Percentiles rank a stretch among this genome's conserved stretches.
Evolutionary conservation across 37 sponge, comb jelly and placozoan genomes (phyloP).

Genomic region (Cliona cf. orientalis): DNA sequence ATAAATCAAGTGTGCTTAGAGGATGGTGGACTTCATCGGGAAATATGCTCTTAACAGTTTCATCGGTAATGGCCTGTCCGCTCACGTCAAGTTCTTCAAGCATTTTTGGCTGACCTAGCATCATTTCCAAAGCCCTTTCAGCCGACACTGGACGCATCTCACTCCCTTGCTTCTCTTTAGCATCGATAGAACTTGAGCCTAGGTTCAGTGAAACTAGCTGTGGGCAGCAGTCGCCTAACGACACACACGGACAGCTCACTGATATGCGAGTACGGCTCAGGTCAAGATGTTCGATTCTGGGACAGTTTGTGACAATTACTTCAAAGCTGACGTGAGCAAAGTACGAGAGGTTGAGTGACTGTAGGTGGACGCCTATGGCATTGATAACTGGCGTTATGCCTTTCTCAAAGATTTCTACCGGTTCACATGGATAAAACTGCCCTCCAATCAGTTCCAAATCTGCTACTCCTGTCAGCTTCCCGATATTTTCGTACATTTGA

Average conservation of each 20-base stretch:
- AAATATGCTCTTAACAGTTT: slow-evolving; percentile 2
- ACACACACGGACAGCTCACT: slow-evolving; percentile 4
- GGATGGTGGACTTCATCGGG: slow-evolving; percentile 4
- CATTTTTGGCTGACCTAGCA: slow-evolving; percentile 28
- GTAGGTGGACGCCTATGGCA: slow-evolving; percentile 15
- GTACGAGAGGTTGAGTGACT: slow-evolving; percentile 20
- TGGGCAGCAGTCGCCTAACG: slow-evolving; percentile 17
- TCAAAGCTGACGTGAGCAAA: slow-evolving; percentile 33
- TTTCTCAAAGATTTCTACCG: slow-evolving; percentile 18
- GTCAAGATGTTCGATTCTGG: slow-evolving; percentile 15
- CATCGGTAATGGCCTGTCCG: slow-evolving; percentile 5
- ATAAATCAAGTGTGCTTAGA: slow-evolving; percentile 3
- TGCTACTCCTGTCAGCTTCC: slow-evolving; percentile 13
- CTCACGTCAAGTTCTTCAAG: slow-evolving; percentile 18
- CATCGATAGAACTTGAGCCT: slow-evolving; percentile 10
- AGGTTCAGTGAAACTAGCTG: slow-evolving; percentile 10
- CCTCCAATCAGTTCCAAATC: slow-evolving; percentile 35
- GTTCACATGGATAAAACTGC: slow-evolving; percentile 23
- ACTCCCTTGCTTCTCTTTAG: background rate
- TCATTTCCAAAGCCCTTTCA: background rate
- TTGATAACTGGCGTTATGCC: slow-evolving; percentile 11
- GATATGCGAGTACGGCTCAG: slow-evolving; percentile 1
- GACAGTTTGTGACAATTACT: slow-evolving; percentile 14
- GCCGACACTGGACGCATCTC: background rate
- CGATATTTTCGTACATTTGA: slow-evolving; percentile 10